Conservation (phyloP, 2,888 invertebrate genomes). For the Phasia obesa region DNA sequence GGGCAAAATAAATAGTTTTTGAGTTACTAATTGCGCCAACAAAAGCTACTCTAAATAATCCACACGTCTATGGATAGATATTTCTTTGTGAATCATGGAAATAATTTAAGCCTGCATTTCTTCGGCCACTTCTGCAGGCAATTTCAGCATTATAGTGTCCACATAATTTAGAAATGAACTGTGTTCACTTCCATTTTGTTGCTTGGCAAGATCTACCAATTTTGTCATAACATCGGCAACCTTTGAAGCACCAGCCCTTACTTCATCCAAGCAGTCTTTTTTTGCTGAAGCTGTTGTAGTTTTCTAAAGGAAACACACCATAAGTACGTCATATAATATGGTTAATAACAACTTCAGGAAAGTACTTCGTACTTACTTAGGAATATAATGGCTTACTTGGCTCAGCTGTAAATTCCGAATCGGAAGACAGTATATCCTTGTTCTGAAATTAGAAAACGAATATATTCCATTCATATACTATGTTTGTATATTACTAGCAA, state of each 20-base stretch:
- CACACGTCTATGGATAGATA: background rate
- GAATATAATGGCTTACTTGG: background rate
- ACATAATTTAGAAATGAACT: slow-evolving; percentile 3
- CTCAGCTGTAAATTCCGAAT: background rate
- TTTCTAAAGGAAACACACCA: slow-evolving; percentile 5
- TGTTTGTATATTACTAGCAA: background rate
- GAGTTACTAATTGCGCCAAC: too few relatives aligned
- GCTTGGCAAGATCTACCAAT: slow-evolving; percentile 17
- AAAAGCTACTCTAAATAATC: background rate
- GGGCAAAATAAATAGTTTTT: background rate
- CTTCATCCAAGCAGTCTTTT: slow-evolving; percentile 2
- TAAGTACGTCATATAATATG: background rate
- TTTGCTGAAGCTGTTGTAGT: slow-evolving; percentile 10
- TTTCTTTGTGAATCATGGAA: slow-evolving; percentile 8
- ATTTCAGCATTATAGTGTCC: slow-evolving; percentile 1
- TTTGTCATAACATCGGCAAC: slow-evolving; percentile 6
- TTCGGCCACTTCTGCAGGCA: background rate
- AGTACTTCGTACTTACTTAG: background rate
- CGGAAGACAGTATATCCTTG: background rate
- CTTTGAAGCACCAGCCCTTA: slow-evolving; percentile 23
- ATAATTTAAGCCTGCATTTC: slow-evolving; percentile 16
- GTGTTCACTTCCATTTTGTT: background rate
- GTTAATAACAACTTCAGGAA: background rate
- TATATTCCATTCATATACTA: background rate
- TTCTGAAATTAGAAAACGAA: background rate